Percentiles rank a stretch among this genome's conserved stretches.
These are phyloP conservation scores for Mactra quadrangularis DNA, from an alignment of 1,140 invertebrate genomes.

Conservation along the genomic window DNA sequence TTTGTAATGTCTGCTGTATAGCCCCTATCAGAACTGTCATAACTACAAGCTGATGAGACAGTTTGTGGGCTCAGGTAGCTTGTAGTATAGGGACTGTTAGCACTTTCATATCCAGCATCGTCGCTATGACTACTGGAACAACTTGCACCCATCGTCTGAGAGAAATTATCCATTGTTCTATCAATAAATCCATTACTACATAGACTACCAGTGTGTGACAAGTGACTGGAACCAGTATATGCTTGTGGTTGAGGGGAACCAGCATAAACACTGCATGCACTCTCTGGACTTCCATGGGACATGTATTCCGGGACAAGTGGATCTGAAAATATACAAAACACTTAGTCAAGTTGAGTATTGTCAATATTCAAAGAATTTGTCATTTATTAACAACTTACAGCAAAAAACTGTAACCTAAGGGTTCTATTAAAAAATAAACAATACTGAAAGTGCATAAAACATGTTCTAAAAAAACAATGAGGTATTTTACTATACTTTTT, in stretches of 20 bases:
- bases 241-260: neutral
- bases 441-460: too few species aligned
- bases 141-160: slow-evolving; percentile 12
- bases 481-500: too few species aligned
- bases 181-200: slow-evolving; percentile 4
- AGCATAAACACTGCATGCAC: neutral
- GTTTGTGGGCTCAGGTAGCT: slow-evolving; percentile 25
- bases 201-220: neutral
- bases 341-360: too few species aligned
- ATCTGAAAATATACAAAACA: slow-evolving; percentile 15
- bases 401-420: too few species aligned
- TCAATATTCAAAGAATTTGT: too few species aligned
- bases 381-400: too few species aligned
- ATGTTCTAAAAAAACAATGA: too few species aligned
- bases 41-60: slow-evolving; percentile 37
- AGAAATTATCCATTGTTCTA: too few species aligned
- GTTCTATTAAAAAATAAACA: too few species aligned
- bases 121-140: slow-evolving; percentile 29
- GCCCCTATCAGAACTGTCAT: slow-evolving; percentile 12
- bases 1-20: slow-evolving; percentile 16
- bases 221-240: neutral
- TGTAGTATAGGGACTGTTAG: slow-evolving; percentile 33
- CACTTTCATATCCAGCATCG: slow-evolving; percentile 50
- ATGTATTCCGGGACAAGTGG: slow-evolving; percentile 5
- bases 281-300: neutral